Evolutionary conservation across 2,113 vertebrate genomes (phyloP), one percentile per base, ranked within the genome.

Genomic region (Smithornis capensis): DNA sequence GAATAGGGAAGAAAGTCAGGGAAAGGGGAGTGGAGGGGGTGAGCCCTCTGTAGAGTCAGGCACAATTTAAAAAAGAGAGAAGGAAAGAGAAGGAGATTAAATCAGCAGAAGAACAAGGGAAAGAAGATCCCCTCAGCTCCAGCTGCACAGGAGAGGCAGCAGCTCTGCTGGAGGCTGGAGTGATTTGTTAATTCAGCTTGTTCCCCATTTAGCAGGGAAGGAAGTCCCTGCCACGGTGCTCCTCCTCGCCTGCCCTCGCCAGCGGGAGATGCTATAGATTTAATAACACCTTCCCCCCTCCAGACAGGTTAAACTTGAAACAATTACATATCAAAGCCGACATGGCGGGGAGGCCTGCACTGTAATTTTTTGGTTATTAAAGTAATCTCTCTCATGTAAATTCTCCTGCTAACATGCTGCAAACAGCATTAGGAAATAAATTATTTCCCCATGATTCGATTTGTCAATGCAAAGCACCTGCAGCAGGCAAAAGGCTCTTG

Each of bases 361-460:
- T 98, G 98, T 98, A 98, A 98, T 98, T 98, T 98, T 98, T 98
- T 98, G 97, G 96, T 97, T 98, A 98, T 98, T 98, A 98, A 98
- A 98, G 98, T 98, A 98, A 98, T 98, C 98, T 98, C 98, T 98
- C 98, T 98, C 98, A 97, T 98, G 98, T 98, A 98, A 97, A 97
- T 97, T 97, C 97, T 97, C 96, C 97, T 86, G 83, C 97, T 97
- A 96, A 97, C 97, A 98, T 50, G 97, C 98, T 94, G 98, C 98
- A 98, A 98, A 98, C 98, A 98, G 97, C 98, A 98, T 98, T 97
- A 98, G 97, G 97, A 98, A 98, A 98, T 98, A 98, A 98, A 98
- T 98, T 97, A 98, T 98, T 98, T 98, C 97, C 98, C 98, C 96
- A 92, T 98, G 98, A 99, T 98, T 99, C 98, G 98, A 99, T 98